Evolutionary conservation across 2,113 vertebrate species (phyloP), one percentile per base, ranked within the genome.

Genomic region (Notechis scutatus): DNA sequence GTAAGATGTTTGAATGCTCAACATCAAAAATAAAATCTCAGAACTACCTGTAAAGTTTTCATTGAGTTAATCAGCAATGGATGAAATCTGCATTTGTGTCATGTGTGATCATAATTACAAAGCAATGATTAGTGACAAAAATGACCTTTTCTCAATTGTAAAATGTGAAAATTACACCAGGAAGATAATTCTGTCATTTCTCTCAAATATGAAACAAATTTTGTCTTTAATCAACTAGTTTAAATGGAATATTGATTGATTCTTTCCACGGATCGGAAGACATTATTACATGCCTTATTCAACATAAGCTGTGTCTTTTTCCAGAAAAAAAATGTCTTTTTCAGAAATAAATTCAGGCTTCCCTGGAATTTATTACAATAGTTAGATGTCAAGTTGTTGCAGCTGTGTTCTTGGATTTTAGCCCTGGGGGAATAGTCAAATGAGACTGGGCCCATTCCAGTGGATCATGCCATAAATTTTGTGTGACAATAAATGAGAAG

Each of bases 1-100:
- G 47, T 50, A 50, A 50, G 47, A 9, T 50, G 2, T n/a, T 93
- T 42, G 92, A 92, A 95, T 45, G 5, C 56, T 96, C 93, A 93
- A 55, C 39, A 93, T 93, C 29, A 7, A 69, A 64, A 69, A 54
- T 95, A 95, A 50, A 0, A 0, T 92, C 85, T 81, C 91, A 5
- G 0, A 3, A 89, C 55, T 55, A 42, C 23, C 7, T 93, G 47
- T 5, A 93, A 64, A 93, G 56, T 39, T 81, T 81, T 81, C 15
- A 81, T 8, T 81, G 69, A 81, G 69, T 34, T 81, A 18, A 39
- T 20, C 69, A 81, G 6, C 34, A 39, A 39, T 81, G 69, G 39
- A 39, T 39, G 18, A 81, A 29, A 2, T 26, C 91, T 55, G 39
- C 34, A 34, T 95, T 94, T 59, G 93, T 64, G n/a, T 9, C 93